A percentile compares a stretch with the other conserved stretches of the same genome.
Evolutionary conservation across 2,113 vertebrate genomes (phyloP).

Genomic region (Lutjanus erythropterus): DNA sequence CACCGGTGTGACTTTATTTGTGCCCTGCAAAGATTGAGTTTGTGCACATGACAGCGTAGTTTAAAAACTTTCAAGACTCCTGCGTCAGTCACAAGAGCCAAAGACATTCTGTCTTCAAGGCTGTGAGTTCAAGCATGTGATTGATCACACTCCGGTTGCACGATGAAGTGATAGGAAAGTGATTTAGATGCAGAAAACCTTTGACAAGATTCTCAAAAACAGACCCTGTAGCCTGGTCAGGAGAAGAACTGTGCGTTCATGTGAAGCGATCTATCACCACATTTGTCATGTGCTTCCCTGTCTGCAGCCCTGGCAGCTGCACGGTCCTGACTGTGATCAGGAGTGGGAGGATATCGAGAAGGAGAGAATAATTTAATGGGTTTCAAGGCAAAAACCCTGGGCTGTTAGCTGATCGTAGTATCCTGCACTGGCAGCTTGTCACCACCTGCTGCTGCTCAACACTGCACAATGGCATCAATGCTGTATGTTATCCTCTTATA

Average conservation of each 20-base stretch:
- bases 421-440: constrained; percentile 90
- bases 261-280: background rate
- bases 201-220: background rate
- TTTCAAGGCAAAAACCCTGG: constrained; percentile 87
- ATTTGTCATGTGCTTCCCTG: constrained; percentile 44
- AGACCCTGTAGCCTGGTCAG: constrained; percentile 15
- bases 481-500: constrained; percentile 74
- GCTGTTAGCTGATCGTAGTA: constrained; percentile 83
- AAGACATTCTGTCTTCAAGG: background rate
- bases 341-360: constrained; percentile 87
- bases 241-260: constrained; percentile 1
- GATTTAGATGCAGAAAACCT: background rate
- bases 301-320: constrained; percentile 86
- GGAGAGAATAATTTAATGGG: constrained; percentile 80
- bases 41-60: constrained; percentile 14
- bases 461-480: constrained; percentile 91
- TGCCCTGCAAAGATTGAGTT: background rate
- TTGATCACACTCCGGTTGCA: constrained; percentile 8
- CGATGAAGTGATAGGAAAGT: background rate
- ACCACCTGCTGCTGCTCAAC: constrained; percentile 83
- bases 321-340: constrained; percentile 78
- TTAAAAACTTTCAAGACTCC: no score
- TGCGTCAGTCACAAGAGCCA: constrained; percentile 2
- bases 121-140: constrained; percentile 50
- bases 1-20: background rate